Evolutionary conservation across 1,140 invertebrate genomes (phyloP).

Genomic region (Diachasmimorpha longicaudata): DNA sequence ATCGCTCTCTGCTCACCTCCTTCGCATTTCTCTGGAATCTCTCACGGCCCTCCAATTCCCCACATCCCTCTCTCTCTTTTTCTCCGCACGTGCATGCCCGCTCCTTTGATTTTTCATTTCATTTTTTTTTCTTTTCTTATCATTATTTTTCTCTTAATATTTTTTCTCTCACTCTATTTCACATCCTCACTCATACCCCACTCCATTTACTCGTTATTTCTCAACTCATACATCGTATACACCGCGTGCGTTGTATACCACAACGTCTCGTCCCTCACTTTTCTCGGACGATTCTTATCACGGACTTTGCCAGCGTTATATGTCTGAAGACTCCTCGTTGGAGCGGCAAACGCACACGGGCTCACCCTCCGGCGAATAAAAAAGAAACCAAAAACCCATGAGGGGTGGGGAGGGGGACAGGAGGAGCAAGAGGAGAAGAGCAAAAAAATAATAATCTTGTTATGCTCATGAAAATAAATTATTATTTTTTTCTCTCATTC

Average conservation of each 20-base stretch:
- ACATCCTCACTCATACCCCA: background rate
- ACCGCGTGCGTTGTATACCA: background rate
- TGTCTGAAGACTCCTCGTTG: background rate
- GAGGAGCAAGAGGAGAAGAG: background rate
- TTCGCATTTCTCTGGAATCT: slow-evolving; percentile 22
- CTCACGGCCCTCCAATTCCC: slow-evolving; percentile 6
- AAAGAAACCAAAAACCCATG: background rate
- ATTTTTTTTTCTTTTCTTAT: background rate
- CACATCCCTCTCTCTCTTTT: background rate
- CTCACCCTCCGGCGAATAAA: background rate
- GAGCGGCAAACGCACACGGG: background rate
- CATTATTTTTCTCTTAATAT: slow-evolving; percentile 5
- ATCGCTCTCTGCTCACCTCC: slow-evolving; percentile 11
- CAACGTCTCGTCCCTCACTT: slow-evolving; percentile 13
- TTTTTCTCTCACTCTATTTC: slow-evolving; percentile 2
- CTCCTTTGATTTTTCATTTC: background rate
- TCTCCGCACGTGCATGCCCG: slow-evolving; percentile 8
- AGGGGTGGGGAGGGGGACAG: background rate
- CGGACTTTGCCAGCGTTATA: slow-evolving; percentile 5
- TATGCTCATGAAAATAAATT: background rate
- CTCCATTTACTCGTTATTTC: background rate
- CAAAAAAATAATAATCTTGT: background rate
- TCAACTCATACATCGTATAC: background rate
- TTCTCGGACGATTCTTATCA: slow-evolving; percentile 31
- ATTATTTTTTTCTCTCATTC: background rate